Conservation (phyloP, 2,888 invertebrate genomes). For the Biston betularia region DNA sequence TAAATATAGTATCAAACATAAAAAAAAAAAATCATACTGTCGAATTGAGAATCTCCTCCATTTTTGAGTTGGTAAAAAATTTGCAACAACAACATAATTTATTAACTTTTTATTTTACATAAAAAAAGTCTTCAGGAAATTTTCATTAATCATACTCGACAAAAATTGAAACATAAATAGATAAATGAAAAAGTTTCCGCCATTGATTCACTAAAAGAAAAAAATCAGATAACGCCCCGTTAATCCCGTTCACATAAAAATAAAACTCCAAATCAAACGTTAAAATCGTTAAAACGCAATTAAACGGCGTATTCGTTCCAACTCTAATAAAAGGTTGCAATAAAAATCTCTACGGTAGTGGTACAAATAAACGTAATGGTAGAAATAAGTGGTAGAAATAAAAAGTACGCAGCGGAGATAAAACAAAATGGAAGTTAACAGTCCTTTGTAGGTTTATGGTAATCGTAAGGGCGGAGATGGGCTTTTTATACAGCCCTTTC, state of each 20-base stretch:
- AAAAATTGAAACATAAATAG: background rate
- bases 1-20: too few relatives aligned
- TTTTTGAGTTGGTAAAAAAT: too few relatives aligned
- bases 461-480: conserved; percentile 40
- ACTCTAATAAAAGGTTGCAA: conserved; percentile 26
- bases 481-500: conserved; percentile 39
- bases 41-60: too few relatives aligned
- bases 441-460: conserved; percentile 47
- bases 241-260: conserved; percentile 7
- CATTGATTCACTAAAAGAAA: background rate
- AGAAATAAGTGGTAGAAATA: conserved; percentile 26
- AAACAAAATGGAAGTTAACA: conserved; percentile 44
- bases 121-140: too few relatives aligned
- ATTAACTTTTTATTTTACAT: too few relatives aligned
- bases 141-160: background rate
- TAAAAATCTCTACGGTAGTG: conserved; percentile 24
- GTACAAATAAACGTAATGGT: conserved; percentile 24
- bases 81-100: too few relatives aligned
- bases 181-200: background rate
- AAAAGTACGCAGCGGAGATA: conserved; percentile 28
- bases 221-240: conserved; percentile 3
- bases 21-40: too few relatives aligned
- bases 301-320: conserved; percentile 17
- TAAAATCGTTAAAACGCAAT: conserved; percentile 26
- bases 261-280: conserved; percentile 18